phyloP scores from a whole-genome alignment of 2,888 invertebrate genomes.

The Tiphia femorata region DNA sequence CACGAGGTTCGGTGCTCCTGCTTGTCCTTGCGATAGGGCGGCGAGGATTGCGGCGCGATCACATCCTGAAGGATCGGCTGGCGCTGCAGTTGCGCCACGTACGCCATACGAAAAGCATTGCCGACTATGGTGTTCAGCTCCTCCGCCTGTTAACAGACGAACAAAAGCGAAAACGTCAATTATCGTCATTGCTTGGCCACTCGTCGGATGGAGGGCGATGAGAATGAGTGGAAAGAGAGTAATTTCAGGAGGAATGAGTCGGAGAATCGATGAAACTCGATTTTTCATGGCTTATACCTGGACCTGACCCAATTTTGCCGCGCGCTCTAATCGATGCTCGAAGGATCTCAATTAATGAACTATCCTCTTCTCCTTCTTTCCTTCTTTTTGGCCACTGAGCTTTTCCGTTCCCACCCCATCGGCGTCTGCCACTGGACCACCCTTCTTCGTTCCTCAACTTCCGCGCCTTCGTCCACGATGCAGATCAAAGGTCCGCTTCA shows the following conservation, averaged over 20 bases:
- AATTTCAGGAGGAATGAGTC: background rate
- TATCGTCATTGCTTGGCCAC: background rate
- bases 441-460: background rate
- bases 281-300: too few species aligned
- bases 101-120: slow-evolving; percentile 93
- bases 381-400: background rate
- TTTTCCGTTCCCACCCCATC: too few species aligned
- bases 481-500: slow-evolving; percentile 14
- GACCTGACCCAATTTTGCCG: slow-evolving; percentile 19
- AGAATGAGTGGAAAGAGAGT: background rate
- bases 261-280: too few species aligned
- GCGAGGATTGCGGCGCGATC: slow-evolving; percentile 72
- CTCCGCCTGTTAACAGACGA: slow-evolving; percentile 86
- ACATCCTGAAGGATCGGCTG: slow-evolving; percentile 78
- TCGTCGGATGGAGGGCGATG: background rate
- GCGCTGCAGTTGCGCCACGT: slow-evolving; percentile 85
- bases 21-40: slow-evolving; percentile 63
- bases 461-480: background rate
- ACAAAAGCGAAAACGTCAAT: slow-evolving; percentile 9
- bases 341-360: slow-evolving; percentile 32
- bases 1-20: slow-evolving; percentile 61
- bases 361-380: background rate
- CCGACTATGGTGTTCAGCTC: slow-evolving; percentile 89
- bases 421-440: background rate
- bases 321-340: slow-evolving; percentile 17